Conservation (phyloP, 2,113 vertebrate genomes). For the Columba livia region DNA sequence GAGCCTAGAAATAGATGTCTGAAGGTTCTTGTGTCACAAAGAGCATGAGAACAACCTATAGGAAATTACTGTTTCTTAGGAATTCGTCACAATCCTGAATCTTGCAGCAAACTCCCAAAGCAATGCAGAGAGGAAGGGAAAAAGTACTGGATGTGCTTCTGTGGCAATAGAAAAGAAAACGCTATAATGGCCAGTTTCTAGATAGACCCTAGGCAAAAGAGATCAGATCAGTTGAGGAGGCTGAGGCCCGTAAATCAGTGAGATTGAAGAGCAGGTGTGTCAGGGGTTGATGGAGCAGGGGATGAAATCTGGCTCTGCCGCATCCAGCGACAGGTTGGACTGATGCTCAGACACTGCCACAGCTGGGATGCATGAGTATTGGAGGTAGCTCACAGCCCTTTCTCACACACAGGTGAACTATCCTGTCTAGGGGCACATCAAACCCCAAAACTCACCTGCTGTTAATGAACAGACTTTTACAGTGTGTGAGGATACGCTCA, state of each 20-base stretch:
- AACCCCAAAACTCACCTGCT: neutral
- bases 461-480: neutral
- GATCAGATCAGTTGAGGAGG: neutral
- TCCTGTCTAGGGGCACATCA: neutral
- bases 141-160: neutral
- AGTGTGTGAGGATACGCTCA: neutral
- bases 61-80: neutral
- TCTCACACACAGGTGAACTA: neutral
- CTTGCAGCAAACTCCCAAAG: neutral
- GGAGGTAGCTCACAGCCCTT: neutral
- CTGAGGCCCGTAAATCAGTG: neutral
- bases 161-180: neutral
- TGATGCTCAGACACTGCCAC: neutral
- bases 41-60: neutral
- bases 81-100: neutral
- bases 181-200: neutral
- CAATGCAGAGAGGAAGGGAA: neutral
- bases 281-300: neutral
- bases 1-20: neutral
- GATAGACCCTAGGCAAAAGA: neutral
- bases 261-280: neutral
- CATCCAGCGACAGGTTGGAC: accelerated
- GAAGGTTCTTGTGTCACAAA: neutral
- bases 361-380: accelerated
- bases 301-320: neutral